Evolutionary conservation across 2,113 vertebrate genomes (phyloP).

Genomic region (Neogale vison): DNA sequence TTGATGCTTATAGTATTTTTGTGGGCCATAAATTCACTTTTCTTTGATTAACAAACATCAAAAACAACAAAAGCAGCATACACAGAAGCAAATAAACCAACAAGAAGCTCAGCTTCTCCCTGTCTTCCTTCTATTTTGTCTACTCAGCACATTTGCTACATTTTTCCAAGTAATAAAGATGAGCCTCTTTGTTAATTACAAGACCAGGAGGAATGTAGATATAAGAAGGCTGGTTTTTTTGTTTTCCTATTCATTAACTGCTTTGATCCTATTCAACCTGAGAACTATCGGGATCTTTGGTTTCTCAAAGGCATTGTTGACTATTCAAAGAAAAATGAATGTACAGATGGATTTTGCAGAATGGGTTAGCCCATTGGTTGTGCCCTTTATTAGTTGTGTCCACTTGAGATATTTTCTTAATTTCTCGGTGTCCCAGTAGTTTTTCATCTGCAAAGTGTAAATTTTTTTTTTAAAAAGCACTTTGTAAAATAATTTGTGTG

Average conservation of each 20-base stretch:
- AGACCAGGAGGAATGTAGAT: neutral
- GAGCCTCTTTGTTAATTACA: neutral
- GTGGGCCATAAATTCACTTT: neutral
- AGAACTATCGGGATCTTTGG: neutral
- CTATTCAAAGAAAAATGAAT: neutral
- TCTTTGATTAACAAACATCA: neutral
- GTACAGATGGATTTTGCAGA: neutral
- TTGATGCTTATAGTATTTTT: neutral
- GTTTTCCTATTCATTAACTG: neutral
- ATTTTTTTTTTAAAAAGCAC: neutral
- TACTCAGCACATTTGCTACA: neutral
- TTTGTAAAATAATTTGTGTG: neutral
- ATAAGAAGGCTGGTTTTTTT: neutral
- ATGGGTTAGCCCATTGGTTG: too few species aligned
- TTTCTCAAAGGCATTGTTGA: neutral
- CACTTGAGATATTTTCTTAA: neutral
- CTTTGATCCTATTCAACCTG: neutral
- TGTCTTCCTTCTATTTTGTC: neutral
- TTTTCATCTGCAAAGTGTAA: neutral
- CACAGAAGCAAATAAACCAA: slow-evolving; percentile 5
- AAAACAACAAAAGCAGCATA: neutral
- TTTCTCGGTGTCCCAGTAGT: neutral
- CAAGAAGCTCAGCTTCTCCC: neutral
- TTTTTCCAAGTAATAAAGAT: slow-evolving; percentile 16
- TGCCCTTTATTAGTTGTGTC: neutral